Percentiles rank a stretch among this genome's conserved stretches.
phyloP scores from a whole-genome alignment of 1,140 invertebrate species.

The Drosophila nebulosa region DNA sequence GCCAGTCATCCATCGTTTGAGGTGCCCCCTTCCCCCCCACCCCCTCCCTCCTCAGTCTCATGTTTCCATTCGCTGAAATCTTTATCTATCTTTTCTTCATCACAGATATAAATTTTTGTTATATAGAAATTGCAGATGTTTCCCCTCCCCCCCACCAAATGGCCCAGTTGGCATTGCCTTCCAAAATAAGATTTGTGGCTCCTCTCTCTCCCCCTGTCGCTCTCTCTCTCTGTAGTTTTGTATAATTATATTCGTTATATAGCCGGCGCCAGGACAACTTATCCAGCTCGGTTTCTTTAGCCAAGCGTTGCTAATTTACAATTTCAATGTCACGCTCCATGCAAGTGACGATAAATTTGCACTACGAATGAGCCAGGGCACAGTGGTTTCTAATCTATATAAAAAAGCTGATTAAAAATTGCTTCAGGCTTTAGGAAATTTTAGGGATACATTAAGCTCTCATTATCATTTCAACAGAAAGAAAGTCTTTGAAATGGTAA shows the following conservation, averaged over 20 bases:
- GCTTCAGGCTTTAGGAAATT: too few relatives aligned
- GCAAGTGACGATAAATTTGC: constrained; percentile 80
- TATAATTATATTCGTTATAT: not conserved
- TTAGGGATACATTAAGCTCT: too few relatives aligned
- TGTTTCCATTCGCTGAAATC: not conserved
- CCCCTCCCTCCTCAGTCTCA: too few relatives aligned
- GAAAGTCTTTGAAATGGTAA: too few relatives aligned
- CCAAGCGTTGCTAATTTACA: constrained; percentile 69
- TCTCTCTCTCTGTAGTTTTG: too few relatives aligned
- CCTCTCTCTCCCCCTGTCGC: too few relatives aligned
- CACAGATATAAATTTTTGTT: not conserved
- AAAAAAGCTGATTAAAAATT: too few relatives aligned
- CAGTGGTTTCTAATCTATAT: too few relatives aligned
- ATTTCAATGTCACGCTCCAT: constrained; percentile 78
- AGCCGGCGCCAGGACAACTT: constrained; percentile 1
- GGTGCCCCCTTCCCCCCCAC: constrained; percentile 21
- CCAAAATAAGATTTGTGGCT: not conserved
- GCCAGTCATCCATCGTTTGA: not conserved
- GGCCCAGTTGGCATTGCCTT: not conserved
- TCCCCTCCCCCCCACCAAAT: too few relatives aligned
- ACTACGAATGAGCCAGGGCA: constrained; percentile 30
- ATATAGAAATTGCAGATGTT: not conserved
- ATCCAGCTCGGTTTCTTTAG: not conserved
- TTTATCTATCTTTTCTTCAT: not conserved
- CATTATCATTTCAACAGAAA: too few relatives aligned